phyloP scores from a whole-genome alignment of 2,113 vertebrate genomes.

The Chaetops frenatus region DNA sequence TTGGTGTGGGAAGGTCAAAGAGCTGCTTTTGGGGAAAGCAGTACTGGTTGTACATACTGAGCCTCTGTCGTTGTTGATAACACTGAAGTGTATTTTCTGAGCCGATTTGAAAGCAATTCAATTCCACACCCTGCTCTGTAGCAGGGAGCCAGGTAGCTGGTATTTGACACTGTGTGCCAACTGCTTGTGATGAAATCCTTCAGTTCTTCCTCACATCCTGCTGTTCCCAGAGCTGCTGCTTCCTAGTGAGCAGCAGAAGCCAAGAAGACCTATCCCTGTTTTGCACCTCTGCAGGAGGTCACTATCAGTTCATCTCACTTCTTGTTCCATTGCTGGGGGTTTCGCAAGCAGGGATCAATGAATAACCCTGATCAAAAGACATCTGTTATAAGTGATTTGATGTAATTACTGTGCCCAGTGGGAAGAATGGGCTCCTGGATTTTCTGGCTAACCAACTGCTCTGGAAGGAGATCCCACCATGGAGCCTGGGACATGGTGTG shows the following conservation, averaged over 20 bases:
- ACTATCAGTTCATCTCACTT: not conserved
- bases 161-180: not conserved
- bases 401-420: not conserved
- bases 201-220: not conserved
- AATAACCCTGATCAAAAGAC: not conserved
- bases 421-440: not conserved
- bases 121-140: not conserved
- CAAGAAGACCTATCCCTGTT: accelerated
- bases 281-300: not conserved
- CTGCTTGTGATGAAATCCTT: not conserved
- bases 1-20: not conserved
- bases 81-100: not conserved
- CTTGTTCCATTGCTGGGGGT: not conserved
- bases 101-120: not conserved
- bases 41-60: accelerated
- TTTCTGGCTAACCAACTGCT: not conserved
- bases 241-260: not conserved
- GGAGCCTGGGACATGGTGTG: not conserved
- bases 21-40: not conserved
- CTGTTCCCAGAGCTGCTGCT: not conserved
- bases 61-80: not conserved
- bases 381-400: not conserved
- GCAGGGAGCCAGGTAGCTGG: not conserved
- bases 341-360: not conserved
- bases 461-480: not conserved